Evolutionary conservation across 2,888 invertebrate species (phyloP).

Genomic region (Ceratothoa steindachneri): DNA sequence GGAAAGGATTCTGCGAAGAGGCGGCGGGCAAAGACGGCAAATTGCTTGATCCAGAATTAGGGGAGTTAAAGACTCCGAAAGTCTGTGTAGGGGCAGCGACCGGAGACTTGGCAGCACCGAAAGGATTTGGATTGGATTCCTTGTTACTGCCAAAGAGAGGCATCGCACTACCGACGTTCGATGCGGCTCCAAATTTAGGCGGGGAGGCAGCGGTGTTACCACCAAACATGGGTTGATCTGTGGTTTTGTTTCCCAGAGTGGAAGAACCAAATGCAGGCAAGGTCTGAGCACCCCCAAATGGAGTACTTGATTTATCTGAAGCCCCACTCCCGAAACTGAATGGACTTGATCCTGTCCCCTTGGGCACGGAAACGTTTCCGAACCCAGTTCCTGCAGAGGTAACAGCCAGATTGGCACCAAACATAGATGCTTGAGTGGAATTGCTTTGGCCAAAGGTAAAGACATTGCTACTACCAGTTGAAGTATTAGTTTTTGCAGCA

Average conservation of each 20-base stretch:
- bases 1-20: not conserved
- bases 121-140: not conserved
- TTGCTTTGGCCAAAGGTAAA: not conserved
- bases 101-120: not conserved
- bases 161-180: too few species aligned
- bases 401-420: not conserved
- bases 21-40: not conserved
- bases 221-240: not conserved
- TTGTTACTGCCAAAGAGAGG: not conserved
- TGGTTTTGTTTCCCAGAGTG: not conserved
- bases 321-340: not conserved
- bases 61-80: not conserved
- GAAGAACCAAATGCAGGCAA: not conserved
- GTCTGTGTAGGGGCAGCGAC: not conserved
- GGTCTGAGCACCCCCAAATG: not conserved
- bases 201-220: not conserved
- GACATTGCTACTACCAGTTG: not conserved
- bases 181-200: not conserved
- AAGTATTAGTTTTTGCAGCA: not conserved
- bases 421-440: not conserved
- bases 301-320: not conserved
- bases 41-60: not conserved
- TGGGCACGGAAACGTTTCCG: not conserved
- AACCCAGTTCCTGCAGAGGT: not conserved
- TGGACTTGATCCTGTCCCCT: not conserved